Evolutionary conservation across 2,113 vertebrate genomes (phyloP).

Genomic region (Neomonachus schauinslandi): DNA sequence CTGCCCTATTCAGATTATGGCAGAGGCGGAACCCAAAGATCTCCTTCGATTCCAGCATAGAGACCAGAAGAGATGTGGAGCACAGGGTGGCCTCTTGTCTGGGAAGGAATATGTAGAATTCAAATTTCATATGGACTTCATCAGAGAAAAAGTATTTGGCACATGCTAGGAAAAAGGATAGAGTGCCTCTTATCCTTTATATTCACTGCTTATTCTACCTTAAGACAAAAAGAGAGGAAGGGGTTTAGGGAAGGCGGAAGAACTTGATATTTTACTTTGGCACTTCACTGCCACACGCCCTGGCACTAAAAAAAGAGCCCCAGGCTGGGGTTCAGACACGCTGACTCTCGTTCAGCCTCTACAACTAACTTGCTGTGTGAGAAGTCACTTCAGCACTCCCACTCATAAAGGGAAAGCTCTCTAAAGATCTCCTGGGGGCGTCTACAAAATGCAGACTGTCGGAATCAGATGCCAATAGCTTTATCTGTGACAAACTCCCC

Average conservation of each 20-base stretch:
- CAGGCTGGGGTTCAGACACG: not conserved
- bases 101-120: not conserved
- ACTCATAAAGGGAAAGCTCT: not conserved
- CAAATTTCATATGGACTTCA: conserved; percentile 20
- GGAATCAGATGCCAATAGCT: not conserved
- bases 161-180: not conserved
- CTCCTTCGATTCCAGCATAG: not conserved
- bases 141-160: conserved; percentile 45
- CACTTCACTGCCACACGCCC: not conserved
- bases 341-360: not conserved
- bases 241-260: not conserved
- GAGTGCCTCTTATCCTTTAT: not conserved
- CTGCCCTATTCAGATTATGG: not conserved
- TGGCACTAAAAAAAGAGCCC: not conserved
- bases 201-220: conserved; percentile 33
- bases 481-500: not conserved
- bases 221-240: not conserved
- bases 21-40: not conserved
- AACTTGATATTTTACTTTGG: not conserved
- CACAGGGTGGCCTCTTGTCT: not conserved
- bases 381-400: not conserved
- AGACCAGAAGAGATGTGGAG: not conserved
- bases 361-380: not conserved
- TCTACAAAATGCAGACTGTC: not conserved
- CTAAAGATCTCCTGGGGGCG: not conserved